Percentiles rank a stretch among this genome's conserved stretches.
Evolutionary conservation across 2,113 vertebrate genomes (phyloP).

Genomic region (Poecile atricapillus): DNA sequence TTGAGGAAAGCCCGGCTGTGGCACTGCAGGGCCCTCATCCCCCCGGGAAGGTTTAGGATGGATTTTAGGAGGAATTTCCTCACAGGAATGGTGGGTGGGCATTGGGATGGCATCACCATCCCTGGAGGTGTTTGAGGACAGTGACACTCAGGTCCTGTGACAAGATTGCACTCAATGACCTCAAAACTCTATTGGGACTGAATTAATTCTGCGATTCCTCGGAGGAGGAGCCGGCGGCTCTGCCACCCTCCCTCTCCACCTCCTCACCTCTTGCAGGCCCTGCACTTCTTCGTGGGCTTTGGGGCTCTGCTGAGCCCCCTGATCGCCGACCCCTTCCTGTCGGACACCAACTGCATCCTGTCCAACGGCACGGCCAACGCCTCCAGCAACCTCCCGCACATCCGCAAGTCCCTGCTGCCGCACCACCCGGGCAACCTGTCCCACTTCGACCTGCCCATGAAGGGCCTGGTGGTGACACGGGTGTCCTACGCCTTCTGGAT

Average conservation of each 20-base stretch:
- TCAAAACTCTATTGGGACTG: accelerated
- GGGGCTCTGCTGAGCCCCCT: constrained; percentile 91
- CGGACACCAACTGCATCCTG: constrained; percentile 85
- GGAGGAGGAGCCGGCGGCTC: not conserved
- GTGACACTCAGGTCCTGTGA: too few relatives aligned
- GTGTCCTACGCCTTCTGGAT: constrained; percentile 97
- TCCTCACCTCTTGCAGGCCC: constrained; percentile 69
- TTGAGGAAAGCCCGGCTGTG: too few relatives aligned
- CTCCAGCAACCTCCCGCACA: constrained; percentile 74
- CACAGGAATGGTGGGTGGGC: not conserved
- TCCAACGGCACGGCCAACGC: constrained; percentile 77
- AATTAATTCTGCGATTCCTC: accelerated
- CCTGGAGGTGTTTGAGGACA: too few relatives aligned
- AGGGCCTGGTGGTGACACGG: constrained; percentile 73
- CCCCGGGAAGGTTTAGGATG: not conserved
- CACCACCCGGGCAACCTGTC: constrained; percentile 74
- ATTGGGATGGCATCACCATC: not conserved
- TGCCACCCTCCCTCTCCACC: accelerated
- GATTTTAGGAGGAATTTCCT: too few relatives aligned
- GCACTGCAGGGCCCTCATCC: accelerated
- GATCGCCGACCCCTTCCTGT: constrained; percentile 92
- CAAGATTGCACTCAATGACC: too few relatives aligned
- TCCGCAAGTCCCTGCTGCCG: constrained; percentile 76
- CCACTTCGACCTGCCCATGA: constrained; percentile 65
- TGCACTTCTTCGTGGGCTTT: constrained; percentile 94